A percentile compares a stretch with the other conserved stretches of the same genome.
phyloP scores from a whole-genome alignment of 2,113 vertebrate genomes.

The Saccopteryx bilineata region DNA sequence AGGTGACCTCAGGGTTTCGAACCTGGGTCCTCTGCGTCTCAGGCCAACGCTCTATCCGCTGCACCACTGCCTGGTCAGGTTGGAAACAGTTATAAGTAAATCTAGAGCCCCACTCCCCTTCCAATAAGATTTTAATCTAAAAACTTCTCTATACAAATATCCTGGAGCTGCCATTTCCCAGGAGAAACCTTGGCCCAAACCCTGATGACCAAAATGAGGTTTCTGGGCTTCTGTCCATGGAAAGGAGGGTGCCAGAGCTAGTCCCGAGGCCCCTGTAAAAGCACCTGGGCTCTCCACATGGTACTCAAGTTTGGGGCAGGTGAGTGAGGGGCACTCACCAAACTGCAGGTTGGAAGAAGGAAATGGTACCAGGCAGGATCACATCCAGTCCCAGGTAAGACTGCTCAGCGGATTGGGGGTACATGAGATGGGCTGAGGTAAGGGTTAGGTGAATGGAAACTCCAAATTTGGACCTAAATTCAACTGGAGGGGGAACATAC shows the following conservation, averaged over 20 bases:
- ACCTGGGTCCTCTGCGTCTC: too few species aligned
- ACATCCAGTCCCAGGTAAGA: not conserved
- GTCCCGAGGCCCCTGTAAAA: not conserved
- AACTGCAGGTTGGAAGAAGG: not conserved
- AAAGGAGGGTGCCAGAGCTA: not conserved
- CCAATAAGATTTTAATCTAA: not conserved
- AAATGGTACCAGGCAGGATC: not conserved
- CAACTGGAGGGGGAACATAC: not conserved
- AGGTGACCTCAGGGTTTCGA: too few species aligned
- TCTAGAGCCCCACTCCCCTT: not conserved
- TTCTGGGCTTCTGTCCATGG: not conserved
- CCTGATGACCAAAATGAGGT: not conserved
- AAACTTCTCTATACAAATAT: not conserved
- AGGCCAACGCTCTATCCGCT: too few species aligned
- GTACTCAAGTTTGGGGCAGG: not conserved
- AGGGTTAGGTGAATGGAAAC: not conserved
- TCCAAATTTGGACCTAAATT: not conserved
- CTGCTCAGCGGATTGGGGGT: too few species aligned
- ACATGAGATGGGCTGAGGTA: not conserved
- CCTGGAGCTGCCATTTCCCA: not conserved
- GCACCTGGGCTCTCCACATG: not conserved
- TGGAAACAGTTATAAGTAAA: constrained; percentile 40
- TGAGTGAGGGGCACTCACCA: not conserved
- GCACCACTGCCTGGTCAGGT: not conserved
- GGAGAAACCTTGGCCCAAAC: not conserved